Base-by-base conservation (phyloP, 2,797 vertebrate genomes). In the Merluccius polli region DNA sequence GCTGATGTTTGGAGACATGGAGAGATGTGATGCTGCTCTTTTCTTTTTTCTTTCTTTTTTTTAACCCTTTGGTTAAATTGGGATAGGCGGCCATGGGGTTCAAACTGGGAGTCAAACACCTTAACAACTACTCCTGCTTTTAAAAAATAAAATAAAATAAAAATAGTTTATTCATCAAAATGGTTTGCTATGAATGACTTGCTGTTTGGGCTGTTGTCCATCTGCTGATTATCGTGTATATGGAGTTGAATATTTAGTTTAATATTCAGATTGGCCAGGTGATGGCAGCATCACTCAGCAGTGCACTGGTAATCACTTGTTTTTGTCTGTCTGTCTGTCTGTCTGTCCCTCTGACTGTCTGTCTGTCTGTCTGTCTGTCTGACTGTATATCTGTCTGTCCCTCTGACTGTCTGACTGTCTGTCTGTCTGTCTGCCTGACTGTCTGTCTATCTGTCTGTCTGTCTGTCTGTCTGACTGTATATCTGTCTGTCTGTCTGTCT, bases 201-300 rank as follows among this genome's bases (percentile, higher is more conserved):
- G n/a, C n/a, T 65, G n/a, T 24, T 65, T 65, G 24, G 59, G 27
- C 10, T 24, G 4, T 21, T 41, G 38, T n/a, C 10, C 10, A 65
- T 11, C 4, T 29, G 27, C n/a, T 24, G 59, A 65, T 65, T 10
- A 65, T 38, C 36, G 59, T 9, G 52, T 35, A 21, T 18, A 12
- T 68, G 16, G 65, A 68, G 24, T 6, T 68, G 15, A 30, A 13
- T 31, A 29, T 68, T 68, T 30, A 69, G 12, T 69, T 69, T 21
- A 69, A 84, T 65, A 21, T 83, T 32, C 63, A 72, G 29, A 67
- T 6, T 67, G 73, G 18, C 87, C 92, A 90, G 78, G 81, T n/a
- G 89, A 77, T 83, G 87, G 89, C 88, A 88, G 88, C 82, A 86
- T 72, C 69, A 80, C 69, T 84, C 78, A 87, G 74, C 32, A 29